Evolutionary conservation across 23 tunicate genomes (phyloP), one percentile per base, ranked within the genome.

Genomic region (Oikopleura dioica): DNA sequence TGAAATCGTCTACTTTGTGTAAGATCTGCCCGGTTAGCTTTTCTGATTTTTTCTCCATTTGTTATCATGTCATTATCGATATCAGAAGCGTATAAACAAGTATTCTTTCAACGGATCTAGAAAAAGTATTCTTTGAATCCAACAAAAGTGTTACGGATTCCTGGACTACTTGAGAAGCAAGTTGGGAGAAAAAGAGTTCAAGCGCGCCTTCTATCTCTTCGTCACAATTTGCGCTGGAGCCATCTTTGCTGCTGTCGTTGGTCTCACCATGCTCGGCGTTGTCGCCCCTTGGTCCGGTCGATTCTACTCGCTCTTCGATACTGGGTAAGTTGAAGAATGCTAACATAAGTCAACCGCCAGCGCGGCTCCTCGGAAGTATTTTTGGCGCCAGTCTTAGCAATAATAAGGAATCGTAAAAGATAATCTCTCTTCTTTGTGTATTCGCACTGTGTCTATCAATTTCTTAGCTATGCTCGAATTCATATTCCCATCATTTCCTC

Each of bases 211-310:
- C 33, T 23, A 16, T 28, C 30, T 63, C 33, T 26, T 63, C 28
- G 72, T 29, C n/a, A 28, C 31, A 28, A 2, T 63, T 2, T 63
- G 31, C 4, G 72, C 72, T 24, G 72, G 72, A 2, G 72, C 72
- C 2, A 63, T 63, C n/a, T 63, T 63, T 28, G 72, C 31, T 16
- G 26, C 30, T 4, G 72, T 63, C 2, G n/a, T 63, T 63, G 28
- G 28, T 12, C 30, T 63, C 4, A 63, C 72, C 26, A 50, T 37
- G 72, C 30, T 69, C 81, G 99, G 99, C 75, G 87, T 86, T 69
- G 92, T 92, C 77, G 99, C 99, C 36, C 99, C 99, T 26, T 92
- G 99, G 99, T 86, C 99, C 38, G 99, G 99, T 1, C 84, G 99
- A 35, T 92, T 92, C 78, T 92, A 92, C 69, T 92, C 99, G 36